Conservation (phyloP, 2,797 vertebrate species). For the Serranus cabrilla region DNA sequence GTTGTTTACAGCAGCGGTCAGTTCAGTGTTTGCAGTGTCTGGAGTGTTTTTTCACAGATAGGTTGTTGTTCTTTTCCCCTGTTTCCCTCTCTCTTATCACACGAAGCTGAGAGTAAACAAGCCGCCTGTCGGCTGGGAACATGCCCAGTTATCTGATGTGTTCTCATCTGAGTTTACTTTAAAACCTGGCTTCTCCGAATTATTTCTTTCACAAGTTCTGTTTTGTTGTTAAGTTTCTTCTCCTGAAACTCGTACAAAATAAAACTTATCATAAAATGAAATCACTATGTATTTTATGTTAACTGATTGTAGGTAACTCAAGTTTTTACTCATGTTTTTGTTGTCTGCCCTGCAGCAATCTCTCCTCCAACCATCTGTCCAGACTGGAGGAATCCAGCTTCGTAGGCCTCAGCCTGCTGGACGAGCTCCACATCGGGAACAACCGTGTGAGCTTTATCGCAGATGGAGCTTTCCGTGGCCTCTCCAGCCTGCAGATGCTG, state of each 20-base stretch:
- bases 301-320: not conserved
- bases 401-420: constrained; percentile 90
- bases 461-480: constrained; percentile 94
- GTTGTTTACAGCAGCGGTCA: constrained; percentile 74
- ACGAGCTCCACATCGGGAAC: constrained; percentile 91
- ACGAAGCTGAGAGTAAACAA: constrained; percentile 68
- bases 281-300: not conserved
- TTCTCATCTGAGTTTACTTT: constrained; percentile 66
- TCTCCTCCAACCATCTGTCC: constrained; percentile 92
- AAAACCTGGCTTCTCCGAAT: not conserved
- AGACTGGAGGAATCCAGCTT: constrained; percentile 96
- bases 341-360: constrained; percentile 84
- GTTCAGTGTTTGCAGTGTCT: constrained; percentile 51
- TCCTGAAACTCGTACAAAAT: not conserved
- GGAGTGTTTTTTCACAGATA: constrained; percentile 40
- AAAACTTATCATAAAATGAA: not conserved
- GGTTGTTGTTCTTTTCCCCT: constrained; percentile 29
- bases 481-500: constrained; percentile 92
- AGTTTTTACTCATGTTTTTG: not conserved
- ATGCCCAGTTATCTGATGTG: constrained; percentile 58
- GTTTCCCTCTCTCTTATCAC: constrained; percentile 62
- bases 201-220: constrained; percentile 2
- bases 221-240: constrained; percentile 7
- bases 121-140: constrained; percentile 36
- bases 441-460: constrained; percentile 96